Base-by-base conservation (phyloP, 1,140 invertebrate species). In the Brachionus rotundiformis region DNA sequence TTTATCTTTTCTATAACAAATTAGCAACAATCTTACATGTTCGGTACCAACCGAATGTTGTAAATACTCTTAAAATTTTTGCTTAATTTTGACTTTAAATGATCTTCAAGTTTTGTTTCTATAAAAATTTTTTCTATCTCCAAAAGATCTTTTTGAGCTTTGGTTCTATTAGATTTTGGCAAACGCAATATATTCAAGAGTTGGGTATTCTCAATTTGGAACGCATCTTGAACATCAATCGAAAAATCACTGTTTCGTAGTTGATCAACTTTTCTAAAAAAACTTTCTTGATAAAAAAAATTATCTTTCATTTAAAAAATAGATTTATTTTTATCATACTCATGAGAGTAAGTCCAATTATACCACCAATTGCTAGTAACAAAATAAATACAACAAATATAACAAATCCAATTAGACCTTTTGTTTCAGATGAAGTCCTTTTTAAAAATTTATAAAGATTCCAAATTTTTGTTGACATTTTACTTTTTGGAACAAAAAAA, bases 181-280 rank as follows among this genome's bases (percentile, higher is more conserved):
- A 39, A n/a, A 13, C 10, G 11, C 11, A 77, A 31, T 23, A 77
- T 47, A 29, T 59, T 41, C 0, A 8, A 49, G 5, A 77, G 16
- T 29, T 77, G 41, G 3, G 8, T 11, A 77, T 44, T 77, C 25
- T 77, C 39, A 33, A 77, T 25, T 47, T 77, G 36, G 11, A 77
- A 47, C 23, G 44, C 73, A 49, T 59, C 44, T 77, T 33, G 73
- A 2, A 77, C 73, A 77, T 77, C 73, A 47, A 77, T 27, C n/a
- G 73, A 77, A 77, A 77, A 77, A 68, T 68, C 63, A 11, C 29
- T 36, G 16, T 68, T 68, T 36, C 29, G 10, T 33, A 68, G 4
- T 16, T 33, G 29, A 23, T 68, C 63, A 19, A 68, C 33, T 33
- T 68, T 33, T 33, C 31, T 33, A 36, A 68, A 68, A 68, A 68